Base-by-base conservation (phyloP, 2,797 vertebrate species). In the Todus mexicanus region DNA sequence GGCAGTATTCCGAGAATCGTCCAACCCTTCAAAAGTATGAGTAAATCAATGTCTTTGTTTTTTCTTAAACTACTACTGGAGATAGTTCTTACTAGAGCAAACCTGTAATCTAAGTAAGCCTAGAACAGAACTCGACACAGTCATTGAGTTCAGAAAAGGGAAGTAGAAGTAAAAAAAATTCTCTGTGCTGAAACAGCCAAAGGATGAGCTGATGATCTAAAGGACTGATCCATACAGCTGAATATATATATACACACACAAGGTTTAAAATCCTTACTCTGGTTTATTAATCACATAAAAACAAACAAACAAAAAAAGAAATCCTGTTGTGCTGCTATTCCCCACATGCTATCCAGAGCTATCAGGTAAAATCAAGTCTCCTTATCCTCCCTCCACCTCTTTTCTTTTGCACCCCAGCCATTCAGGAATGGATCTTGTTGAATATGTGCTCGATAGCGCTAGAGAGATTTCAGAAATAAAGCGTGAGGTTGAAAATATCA, bases 1-100 rank as follows among this genome's bases (percentile, higher is more conserved):
- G 81, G 99, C 99, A 47, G 99, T 99, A 64, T 99, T 99, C 66
- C 98, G 97, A 76, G 99, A 97, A 85, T 99, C 99, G 90, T 99
- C 99, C 97, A 99, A 87, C 51, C 99, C 99, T 99, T 87, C 70
- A 59, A 74, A 92, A 91, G 73, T 45, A 54, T 37, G 12, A 42
- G 43, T 56, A 75, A 68, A 61, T 77, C 93, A 84, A 40, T 54
- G 42, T 2, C 57, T 35, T n/a, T 11, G 5, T 25, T 6, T 81
- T 12, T 57, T 81, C 72, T 76, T 37, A 63, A 84, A 70, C 10
- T 78, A 31, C 50, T 47, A 26, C n/a, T 80, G 38, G 10, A 19
- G 12, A 45, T 50, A 76, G 56, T 40, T 89, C 33, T 72, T 54
- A 27, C 12, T 71, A 71, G 37, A 77, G 61, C 42, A 71, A 50